Evolutionary conservation across 2,797 vertebrate species (phyloP), one percentile per base, ranked within the genome.

Genomic region (Chelon auratus): DNA sequence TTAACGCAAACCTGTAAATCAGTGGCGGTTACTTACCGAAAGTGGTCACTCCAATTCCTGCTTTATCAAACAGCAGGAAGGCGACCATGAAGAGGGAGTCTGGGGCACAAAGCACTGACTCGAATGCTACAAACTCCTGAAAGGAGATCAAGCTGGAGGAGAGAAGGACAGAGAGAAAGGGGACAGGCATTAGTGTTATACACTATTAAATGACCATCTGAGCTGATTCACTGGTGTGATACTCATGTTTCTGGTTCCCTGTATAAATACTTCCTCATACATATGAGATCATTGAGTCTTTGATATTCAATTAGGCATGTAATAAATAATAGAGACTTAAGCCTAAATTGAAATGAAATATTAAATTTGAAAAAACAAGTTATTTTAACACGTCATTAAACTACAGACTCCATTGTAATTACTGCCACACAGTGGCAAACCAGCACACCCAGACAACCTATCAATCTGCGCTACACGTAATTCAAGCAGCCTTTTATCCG

Each of bases 21-120:
- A 55, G 36, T 45, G 22, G 55, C 52, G 37, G 20, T 39, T 59
- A 83, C 94, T 95, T 93, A 97, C 96, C 95, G 75, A 96, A 96
- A 66, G 93, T 95, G 68, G 95, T 92, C 92, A 95, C 92, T 91
- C 95, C 95, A 80, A 92, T 95, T 68, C 95, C 96, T 17, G 94
- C 91, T 92, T 96, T 96, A 92, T 97, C 96, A 81, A 97, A 97
- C 50, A 97, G 93, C 83, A 96, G 95, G 90, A 97, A 97, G 72
- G 95, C 94, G 56, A 97, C 96, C 91, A 96, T 91, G 87, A 96
- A 96, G 85, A 96, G 90, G 1, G 95, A 95, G 80, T 96, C 95
- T 7, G 95, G 95, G 77, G 95, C 94, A 36, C 96, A 96, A 37
- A 96, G 93, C 85, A 97, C 95, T 17, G 94, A 96, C 87, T 96